phyloP scores from a whole-genome alignment of 2,113 vertebrate species.

The Melospiza melodia region DNA sequence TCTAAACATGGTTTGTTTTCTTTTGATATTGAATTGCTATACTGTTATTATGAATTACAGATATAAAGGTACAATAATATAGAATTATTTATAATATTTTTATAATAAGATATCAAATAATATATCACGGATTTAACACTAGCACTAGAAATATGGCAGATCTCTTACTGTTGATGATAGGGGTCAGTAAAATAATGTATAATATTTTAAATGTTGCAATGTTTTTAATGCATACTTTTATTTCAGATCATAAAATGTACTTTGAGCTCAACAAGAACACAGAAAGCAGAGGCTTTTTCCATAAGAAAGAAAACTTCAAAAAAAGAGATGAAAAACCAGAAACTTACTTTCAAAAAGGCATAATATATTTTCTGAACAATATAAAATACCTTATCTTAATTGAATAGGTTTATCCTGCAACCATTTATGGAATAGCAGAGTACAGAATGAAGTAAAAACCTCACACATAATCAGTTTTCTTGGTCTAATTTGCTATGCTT shows the following conservation, averaged over 20 bases:
- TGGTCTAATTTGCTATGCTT: slow-evolving; percentile 56
- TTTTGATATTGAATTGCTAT: background rate
- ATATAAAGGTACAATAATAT: background rate
- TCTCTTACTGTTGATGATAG: background rate
- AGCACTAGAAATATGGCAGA: background rate
- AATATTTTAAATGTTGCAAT: background rate
- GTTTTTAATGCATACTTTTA: background rate
- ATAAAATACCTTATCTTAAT: slow-evolving; percentile 56
- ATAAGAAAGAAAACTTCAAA: slow-evolving; percentile 30
- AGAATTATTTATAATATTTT: background rate
- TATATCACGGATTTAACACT: background rate
- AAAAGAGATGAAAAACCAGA: slow-evolving; percentile 33
- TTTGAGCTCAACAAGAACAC: slow-evolving; percentile 6
- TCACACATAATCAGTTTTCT: slow-evolving; percentile 15
- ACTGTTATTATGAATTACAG: background rate
- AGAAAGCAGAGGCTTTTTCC: background rate
- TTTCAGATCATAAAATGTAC: background rate
- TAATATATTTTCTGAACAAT: slow-evolving; percentile 58
- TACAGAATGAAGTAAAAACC: slow-evolving; percentile 14
- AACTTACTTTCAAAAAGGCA: slow-evolving; percentile 36
- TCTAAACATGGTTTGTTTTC: background rate
- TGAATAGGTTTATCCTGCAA: slow-evolving; percentile 42
- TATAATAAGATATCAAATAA: background rate
- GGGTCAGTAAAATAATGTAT: background rate
- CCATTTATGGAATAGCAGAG: slow-evolving; percentile 24